Base-by-base conservation (phyloP, 2,113 vertebrate genomes). In the Dissostichus mawsoni region DNA sequence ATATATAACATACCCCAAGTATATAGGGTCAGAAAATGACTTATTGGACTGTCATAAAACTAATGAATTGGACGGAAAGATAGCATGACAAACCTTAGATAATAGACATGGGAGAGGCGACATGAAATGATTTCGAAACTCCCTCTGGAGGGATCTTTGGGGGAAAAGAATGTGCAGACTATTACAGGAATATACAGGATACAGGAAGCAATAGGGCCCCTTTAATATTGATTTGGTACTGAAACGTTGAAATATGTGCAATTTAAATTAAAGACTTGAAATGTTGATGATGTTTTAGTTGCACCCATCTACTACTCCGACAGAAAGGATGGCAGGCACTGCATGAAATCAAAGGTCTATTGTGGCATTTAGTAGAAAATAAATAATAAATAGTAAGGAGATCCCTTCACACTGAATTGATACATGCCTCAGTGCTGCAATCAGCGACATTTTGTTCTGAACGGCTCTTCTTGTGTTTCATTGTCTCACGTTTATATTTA, bases 361-460 rank as follows among this genome's bases (percentile, higher is more conserved):
- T 44, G 53, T 59, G 18, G 16, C 53, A 23, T n/a, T 55, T 36
- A 33, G 51, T 4, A 64, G 36, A 68, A 33, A 23, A 25, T 1
- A 14, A 6, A 23, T 29, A 16, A 16, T 25, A 62, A n/a, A 48
- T n/a, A 20, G 63, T 10, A 65, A 73, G 56, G 11, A 0, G 62
- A 85, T 17, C 69, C 45, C 2, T 18, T 16, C 64, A 4, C 58
- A 16, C 9, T 47, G 33, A 64, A 53, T 2, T 56, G 59, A 66
- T 74, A 50, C 53, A 20, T 8, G 53, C n/a, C 36, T 69, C 55
- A 18, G 66, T n/a, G 25, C 8, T 74, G 68, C 36, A 62, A 14
- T 74, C 65, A 66, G 84, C 59, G 51, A 36, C 66, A 78, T 50
- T 73, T 59, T 64, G 51, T 53, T 65, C 82, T 67, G 55, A 56